These are phyloP conservation scores for Apostichopus japonicus DNA, from an alignment of 35 echinoderm and acorn worm species.

Conservation along the genomic window DNA sequence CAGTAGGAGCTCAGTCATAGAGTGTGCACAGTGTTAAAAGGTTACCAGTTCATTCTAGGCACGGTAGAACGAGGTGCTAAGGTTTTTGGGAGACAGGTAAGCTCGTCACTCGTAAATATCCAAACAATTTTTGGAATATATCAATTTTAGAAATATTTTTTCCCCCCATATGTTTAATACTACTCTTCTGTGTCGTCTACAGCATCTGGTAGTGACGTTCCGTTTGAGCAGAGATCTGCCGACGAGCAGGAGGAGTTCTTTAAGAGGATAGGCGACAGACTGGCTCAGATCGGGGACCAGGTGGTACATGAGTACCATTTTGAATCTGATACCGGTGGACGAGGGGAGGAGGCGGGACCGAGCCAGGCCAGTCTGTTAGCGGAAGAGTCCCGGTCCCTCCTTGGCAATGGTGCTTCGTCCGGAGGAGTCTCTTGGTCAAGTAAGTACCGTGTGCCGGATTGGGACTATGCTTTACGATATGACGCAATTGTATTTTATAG, in stretches of 20 bases:
- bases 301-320: slow-evolving; percentile 73
- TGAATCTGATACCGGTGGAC: slow-evolving; percentile 16
- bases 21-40: too few relatives aligned
- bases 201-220: slow-evolving; percentile 73
- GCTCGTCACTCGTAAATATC: too few relatives aligned
- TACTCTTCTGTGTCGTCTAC: not conserved
- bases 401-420: slow-evolving; percentile 1
- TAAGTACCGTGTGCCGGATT: not conserved
- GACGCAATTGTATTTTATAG: too few relatives aligned
- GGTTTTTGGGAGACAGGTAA: too few relatives aligned
- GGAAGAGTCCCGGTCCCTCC: slow-evolving; percentile 7
- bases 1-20: too few relatives aligned
- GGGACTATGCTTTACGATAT: too few relatives aligned
- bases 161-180: not conserved
- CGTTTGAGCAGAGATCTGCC: slow-evolving; percentile 62
- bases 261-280: slow-evolving; percentile 81
- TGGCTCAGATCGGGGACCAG: slow-evolving; percentile 89
- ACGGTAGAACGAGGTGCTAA: too few relatives aligned
- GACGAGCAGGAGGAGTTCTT: slow-evolving; percentile 84
- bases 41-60: too few relatives aligned
- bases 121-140: too few relatives aligned
- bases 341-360: not conserved
- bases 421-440: slow-evolving; percentile 32
- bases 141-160: too few relatives aligned
- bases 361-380: slow-evolving; percentile 40